Evolutionary conservation across 2,888 invertebrate species (phyloP).

Genomic region (Mesorhabditis sp.): DNA sequence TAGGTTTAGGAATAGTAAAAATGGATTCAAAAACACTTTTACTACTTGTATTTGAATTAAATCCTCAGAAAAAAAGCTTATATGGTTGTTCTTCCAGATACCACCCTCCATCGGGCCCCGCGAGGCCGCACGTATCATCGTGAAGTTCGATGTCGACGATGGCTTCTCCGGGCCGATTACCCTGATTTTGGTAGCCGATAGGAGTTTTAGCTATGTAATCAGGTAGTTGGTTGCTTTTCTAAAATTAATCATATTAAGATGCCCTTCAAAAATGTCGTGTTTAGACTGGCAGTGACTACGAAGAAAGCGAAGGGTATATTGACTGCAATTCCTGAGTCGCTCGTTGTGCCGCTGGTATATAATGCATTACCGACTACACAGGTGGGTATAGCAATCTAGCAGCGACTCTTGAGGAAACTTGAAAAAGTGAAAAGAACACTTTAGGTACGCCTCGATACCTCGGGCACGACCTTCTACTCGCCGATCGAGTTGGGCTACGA

Average conservation of each 20-base stretch:
- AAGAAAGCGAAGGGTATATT: neutral
- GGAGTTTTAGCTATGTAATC: neutral
- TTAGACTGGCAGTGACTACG: neutral
- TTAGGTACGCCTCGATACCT: neutral
- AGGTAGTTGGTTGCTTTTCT: neutral
- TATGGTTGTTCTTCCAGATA: neutral
- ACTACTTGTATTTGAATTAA: no score
- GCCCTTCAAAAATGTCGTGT: neutral
- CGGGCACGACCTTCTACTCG: neutral
- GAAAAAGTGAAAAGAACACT: neutral
- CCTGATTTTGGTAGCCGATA: neutral
- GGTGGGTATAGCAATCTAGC: neutral
- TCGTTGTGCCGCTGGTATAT: neutral
- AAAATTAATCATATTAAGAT: neutral
- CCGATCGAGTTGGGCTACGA: neutral
- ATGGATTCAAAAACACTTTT: no score
- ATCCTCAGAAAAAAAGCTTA: no score
- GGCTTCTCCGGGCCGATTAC: slow-evolving; percentile 3
- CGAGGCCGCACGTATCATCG: neutral
- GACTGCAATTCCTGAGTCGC: neutral
- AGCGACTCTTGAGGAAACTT: neutral
- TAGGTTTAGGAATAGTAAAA: no score
- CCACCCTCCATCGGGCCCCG: neutral
- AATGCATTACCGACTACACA: neutral
- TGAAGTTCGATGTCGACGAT: neutral